These are phyloP conservation scores for Leptinotarsa lineolata DNA, from an alignment of 1,140 invertebrate genomes.

Conservation along the genomic window DNA sequence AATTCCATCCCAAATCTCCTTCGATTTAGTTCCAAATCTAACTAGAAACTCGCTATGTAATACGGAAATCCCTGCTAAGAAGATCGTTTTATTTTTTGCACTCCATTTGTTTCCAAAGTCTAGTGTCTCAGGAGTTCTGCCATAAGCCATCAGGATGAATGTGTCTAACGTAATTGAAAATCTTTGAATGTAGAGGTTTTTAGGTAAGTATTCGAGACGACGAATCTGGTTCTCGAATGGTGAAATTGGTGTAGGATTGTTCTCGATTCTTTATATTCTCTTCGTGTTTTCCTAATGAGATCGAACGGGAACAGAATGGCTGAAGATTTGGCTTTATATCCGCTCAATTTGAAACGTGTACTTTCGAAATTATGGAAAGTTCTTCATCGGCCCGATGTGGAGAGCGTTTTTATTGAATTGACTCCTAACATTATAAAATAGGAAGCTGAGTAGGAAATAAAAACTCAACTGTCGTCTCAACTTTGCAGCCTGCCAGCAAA, in stretches of 20 bases:
- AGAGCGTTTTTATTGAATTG: not conserved
- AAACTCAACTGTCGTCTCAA: too few species aligned
- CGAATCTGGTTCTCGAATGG: slow-evolving; percentile 5
- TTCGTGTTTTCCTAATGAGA: slow-evolving; percentile 3
- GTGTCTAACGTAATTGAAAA: slow-evolving; percentile 17
- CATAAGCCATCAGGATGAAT: slow-evolving; percentile 13
- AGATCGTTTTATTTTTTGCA: slow-evolving; percentile 21
- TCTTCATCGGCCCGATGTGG: not conserved
- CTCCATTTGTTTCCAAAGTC: slow-evolving; percentile 18
- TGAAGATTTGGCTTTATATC: slow-evolving; percentile 3
- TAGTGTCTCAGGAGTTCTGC: slow-evolving; percentile 12
- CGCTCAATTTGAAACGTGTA: slow-evolving; percentile 8
- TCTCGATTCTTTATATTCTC: not conserved
- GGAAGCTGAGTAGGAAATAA: too few species aligned
- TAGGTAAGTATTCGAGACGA: slow-evolving; percentile 3
- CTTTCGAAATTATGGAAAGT: not conserved
- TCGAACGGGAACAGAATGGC: slow-evolving; percentile 1
- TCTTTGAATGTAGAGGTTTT: slow-evolving; percentile 13
- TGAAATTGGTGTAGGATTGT: not conserved
- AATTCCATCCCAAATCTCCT: not conserved
- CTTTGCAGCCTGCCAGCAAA: too few species aligned
- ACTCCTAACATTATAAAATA: too few species aligned
- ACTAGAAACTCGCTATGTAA: slow-evolving; percentile 12
- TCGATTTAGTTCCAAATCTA: slow-evolving; percentile 10
- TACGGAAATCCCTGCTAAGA: not conserved